A percentile compares a stretch with the other conserved stretches of the same genome.
Evolutionary conservation across 35 echinoderm and acorn worm species (phyloP).

Genomic region (Stichopus chloronotus): DNA sequence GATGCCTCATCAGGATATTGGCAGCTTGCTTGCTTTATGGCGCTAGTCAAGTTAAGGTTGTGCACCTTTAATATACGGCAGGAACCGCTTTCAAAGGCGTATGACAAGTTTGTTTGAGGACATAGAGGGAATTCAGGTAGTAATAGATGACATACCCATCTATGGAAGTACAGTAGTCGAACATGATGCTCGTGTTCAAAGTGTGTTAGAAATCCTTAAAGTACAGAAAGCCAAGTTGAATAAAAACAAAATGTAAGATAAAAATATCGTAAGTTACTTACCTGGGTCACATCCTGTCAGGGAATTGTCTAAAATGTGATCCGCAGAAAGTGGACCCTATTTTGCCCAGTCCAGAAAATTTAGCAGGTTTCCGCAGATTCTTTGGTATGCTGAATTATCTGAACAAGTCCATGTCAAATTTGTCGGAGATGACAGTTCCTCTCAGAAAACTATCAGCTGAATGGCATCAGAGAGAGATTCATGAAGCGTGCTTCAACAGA

Average conservation of each 20-base stretch:
- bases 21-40: slow-evolving; percentile 73
- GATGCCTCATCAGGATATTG: slow-evolving; percentile 72
- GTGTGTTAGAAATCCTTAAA: background rate
- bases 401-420: background rate
- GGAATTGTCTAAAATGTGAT: slow-evolving; percentile 8
- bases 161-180: background rate
- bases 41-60: slow-evolving; percentile 70
- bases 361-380: background rate
- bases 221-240: background rate
- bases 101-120: slow-evolving; percentile 19
- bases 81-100: slow-evolving; percentile 62
- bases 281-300: background rate
- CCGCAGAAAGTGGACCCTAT: background rate
- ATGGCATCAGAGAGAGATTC: no score
- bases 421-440: no score
- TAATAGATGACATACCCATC: slow-evolving; percentile 40
- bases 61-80: slow-evolving; percentile 70
- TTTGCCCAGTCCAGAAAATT: slow-evolving; percentile 8
- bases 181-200: slow-evolving; percentile 32
- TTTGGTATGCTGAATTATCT: slow-evolving; percentile 13
- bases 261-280: slow-evolving; percentile 41
- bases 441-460: background rate
- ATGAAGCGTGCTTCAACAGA: no score
- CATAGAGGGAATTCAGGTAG: slow-evolving; percentile 57
- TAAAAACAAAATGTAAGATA: background rate